Base-by-base conservation (phyloP, 2,888 invertebrate genomes). In the Drosophila percnosoma region DNA sequence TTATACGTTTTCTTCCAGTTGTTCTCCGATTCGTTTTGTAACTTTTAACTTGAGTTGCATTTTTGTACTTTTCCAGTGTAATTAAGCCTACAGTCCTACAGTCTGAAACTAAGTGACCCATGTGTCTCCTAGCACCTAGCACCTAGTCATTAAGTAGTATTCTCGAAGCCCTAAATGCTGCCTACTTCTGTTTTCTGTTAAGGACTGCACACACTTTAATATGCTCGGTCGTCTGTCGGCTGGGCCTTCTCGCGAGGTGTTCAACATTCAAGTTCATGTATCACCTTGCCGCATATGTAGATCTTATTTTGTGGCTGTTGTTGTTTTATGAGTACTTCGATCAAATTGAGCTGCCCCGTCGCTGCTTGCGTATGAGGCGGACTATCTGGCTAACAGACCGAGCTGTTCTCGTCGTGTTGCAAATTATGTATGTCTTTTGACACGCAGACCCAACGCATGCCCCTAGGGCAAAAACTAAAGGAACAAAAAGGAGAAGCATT, bases 401-500 rank as follows among this genome's bases (percentile, higher is more conserved):
- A 42, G 27, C 42, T 24, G 53, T 69, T 33, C 59, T 42, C 71
- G 75, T 70, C 86, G 73, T 86, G 80, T 86, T 75, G 82, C 66
- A 88, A 87, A 82, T 88, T 73, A 87, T 84, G 80, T 86, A 88
- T 87, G 82, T 88, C 82, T 88, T 86, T 82, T 88, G 88, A 86
- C 86, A 88, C 86, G 86, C 83, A 87, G 83, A 38, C 53, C 54
- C 54, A 49, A 49, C 66, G 61, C 36, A 24, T 38, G 54, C 67
- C 87, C 78, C 64, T 45, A 60, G 72, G 83, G 58, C 60, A 60
- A 36, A 55, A 66, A 61, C 64, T 4, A 33, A 11, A 53, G 15
- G 4, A 15, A 45, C 21, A 49, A 49, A 49, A 27, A 49, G 18
- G 49, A 49, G n/a, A 10, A 24, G 15, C 13, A n/a, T 33, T 49